Base-by-base conservation (phyloP, 2,888 invertebrate species). In the Cataglyphis rosenhaueri region DNA sequence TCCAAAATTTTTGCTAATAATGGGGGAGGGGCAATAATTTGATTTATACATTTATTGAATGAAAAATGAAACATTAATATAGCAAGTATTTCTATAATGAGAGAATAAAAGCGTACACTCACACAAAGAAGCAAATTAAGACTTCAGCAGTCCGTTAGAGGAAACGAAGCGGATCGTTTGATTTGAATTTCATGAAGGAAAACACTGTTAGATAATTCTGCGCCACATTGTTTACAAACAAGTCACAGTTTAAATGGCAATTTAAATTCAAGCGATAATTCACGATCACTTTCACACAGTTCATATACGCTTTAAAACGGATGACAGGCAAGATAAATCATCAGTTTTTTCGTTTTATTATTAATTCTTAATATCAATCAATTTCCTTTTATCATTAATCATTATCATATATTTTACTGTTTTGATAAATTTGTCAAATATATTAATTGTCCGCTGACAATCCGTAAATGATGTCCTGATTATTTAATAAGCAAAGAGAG, bases 81-180 rank as follows among this genome's bases (percentile, higher is more conserved):
- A 66, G 76, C 55, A 29, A n/a, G 52, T 35, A 64, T 35, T 48
- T 75, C 48, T 38, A 5, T 18, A 4, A 41, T 15, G 71, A 38
- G 41, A 70, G 35, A 84, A 52, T 25, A 44, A 62, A 48, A 83
- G 21, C 15, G 41, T 55, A 25, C 32, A 32, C 5, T 3, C 32
- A 32, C 32, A 32, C 21, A 59, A 10, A 68, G 68, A 3, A 18
- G 32, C 41, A 9, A 44, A 79, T 79, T 71, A 41, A 79, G 68
- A 25, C 64, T 70, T 35, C 48, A 15, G 25, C 10, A 84, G 57
- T 65, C 86, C 87, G 86, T 90, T 87, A 89, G 71, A 84, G 35
- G 57, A 68, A 86, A 86, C 86, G 89, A 89, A 87, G 86, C 82
- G 83, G 79, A 85, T 86, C 82, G 75, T 84, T 64, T 84, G 84